Evolutionary conservation across 2,113 vertebrate genomes (phyloP), one percentile per base, ranked within the genome.

Genomic region (Tenebrosternarchus preto): DNA sequence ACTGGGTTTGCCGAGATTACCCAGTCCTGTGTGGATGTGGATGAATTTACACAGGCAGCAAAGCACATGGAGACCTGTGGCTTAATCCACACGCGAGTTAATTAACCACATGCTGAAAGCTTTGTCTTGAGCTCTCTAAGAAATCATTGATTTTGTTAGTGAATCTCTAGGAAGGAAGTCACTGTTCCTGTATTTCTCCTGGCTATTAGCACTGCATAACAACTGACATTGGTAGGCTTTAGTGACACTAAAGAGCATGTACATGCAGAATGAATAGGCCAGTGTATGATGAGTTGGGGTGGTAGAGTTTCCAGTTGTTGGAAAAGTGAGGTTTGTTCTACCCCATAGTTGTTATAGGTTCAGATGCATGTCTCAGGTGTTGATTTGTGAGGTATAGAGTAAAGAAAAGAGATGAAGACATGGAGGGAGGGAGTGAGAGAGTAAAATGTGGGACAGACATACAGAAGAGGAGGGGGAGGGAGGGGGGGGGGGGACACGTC

Each of bases 11-110:
- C 85, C 77, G 85, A 90, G 89, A 80, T n/a, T n/a, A n/a, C n/a
- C n/a, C n/a, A n/a, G n/a, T n/a, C n/a, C n/a, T n/a, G n/a, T n/a
- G n/a, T n/a, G n/a, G n/a, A n/a, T n/a, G 79, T 84, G 60, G 77
- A 43, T 19, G 31, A 88, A 85, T 90, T 90, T 84, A 88, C 88
- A 85, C 46, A 85, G 82, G 85, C 85, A 88, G 90, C 89, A 89
- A 50, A 50, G 43, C 6, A 43, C 39, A 72, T 76, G 73, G 56
- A 43, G 61, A 70, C 78, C 67, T 78, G 16, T 1, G 55, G 82
- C 31, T 36, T 87, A 84, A 81, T 74, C 75, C 84, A 76, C 56
- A 36, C 81, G 76, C 73, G 27, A n/a, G n/a, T 36, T 67, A 63
- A 64, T 29, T 46, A 50, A 29, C 22, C 33, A 17, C 0, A 22